Conservation (phyloP, 2,888 invertebrate genomes). For the Priocnemis perturbator region DNA sequence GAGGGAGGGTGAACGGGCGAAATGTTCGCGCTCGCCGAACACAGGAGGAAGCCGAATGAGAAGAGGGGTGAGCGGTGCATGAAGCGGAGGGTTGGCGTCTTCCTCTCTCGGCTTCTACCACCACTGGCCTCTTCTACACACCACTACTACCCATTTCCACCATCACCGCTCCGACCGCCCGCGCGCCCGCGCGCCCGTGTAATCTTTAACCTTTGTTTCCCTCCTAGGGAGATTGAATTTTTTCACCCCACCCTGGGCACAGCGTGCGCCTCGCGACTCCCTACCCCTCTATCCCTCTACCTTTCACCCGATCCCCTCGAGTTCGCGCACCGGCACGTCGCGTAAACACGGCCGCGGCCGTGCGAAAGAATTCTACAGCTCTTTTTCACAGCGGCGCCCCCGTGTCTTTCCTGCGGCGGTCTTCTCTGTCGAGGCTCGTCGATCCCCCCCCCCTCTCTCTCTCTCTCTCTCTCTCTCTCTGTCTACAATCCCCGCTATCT, state of each 20-base stretch:
- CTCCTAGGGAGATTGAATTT: conserved; percentile 14
- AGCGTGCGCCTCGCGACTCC: background rate
- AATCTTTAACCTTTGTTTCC: conserved; percentile 12
- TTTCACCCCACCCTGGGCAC: background rate
- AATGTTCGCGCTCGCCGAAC: conserved; percentile 8
- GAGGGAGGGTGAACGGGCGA: conserved; percentile 7
- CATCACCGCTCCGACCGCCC: background rate
- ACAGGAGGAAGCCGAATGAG: conserved; percentile 14
- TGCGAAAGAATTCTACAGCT: no score
- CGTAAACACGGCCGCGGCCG: no score
- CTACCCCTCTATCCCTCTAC: background rate
- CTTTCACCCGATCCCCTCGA: conserved; percentile 9
- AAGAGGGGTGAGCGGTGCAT: conserved; percentile 16
- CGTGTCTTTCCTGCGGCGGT: no score
- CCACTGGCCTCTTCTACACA: background rate
- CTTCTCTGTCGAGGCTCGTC: no score
- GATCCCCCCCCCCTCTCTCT: conserved; percentile 27
- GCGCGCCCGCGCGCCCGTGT: background rate
- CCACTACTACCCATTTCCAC: conserved; percentile 8
- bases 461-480: conserved; percentile 19
- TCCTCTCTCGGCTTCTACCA: conserved; percentile 7
- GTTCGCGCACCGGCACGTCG: conserved; percentile 10
- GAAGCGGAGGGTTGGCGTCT: conserved; percentile 7
- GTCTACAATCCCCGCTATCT: background rate
- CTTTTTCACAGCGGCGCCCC: no score